Evolutionary conservation across 2,797 vertebrate species (phyloP), one percentile per base, ranked within the genome.

Genomic region (Bradypodion pumilum): DNA sequence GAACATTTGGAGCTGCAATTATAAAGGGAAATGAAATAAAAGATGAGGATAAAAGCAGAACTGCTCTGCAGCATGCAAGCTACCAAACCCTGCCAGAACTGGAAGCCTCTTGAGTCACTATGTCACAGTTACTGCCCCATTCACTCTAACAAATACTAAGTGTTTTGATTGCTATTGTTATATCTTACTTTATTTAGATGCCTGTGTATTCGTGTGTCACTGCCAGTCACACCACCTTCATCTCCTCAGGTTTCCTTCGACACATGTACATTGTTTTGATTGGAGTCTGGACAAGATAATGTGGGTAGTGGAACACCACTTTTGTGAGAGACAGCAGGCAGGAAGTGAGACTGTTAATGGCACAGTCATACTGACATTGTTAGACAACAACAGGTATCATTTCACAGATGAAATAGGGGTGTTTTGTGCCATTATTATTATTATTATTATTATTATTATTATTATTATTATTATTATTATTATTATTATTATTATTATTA

Each of bases 101-200:
- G n/a, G n/a, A n/a, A n/a, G 29, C 63, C 12, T 19, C 52, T 44
- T 27, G 10, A 7, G 16, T 35, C 12, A 46, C 46, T 10, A 44
- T 78, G 89, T 76, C 32, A 59, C 66, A 59, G 1, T 37, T 0
- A 0, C 32, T 49, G 23, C 1, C 42, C 29, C 0, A 0, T 78
- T 49, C 37, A 1, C 21, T 44, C 21, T 23, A n/a, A 81, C 49
- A 88, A 88, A 35, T 84, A 40, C 21, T 19, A 21, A n/a, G 65
- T 69, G 74, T 72, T 1, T 1, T n/a, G n/a, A 15, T 0, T 76
- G 29, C 7, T 60, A 23, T 12, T 10, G 12, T 75, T 7, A 63
- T 85, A 52, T 73, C 10, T 9, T 74, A 3, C 70, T 52, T 78
- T 81, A 46, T 3, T 32, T 35, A 46, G 0, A 59, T 56, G 68